These are phyloP conservation scores for Eolophus roseicapilla DNA, from an alignment of 2,113 vertebrate species.

Conservation along the genomic window DNA sequence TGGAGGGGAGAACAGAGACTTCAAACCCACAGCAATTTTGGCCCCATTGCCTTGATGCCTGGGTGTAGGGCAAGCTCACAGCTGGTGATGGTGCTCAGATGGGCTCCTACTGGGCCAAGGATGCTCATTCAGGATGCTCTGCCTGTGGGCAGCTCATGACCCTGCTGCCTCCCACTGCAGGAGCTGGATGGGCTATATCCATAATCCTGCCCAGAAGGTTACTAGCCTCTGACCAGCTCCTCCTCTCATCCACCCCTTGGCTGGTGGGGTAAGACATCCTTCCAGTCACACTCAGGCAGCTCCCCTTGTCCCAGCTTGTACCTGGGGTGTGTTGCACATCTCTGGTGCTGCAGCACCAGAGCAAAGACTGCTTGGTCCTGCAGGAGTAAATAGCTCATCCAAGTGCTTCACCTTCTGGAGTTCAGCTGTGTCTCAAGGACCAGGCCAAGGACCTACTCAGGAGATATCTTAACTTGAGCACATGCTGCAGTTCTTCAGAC, in stretches of 20 bases:
- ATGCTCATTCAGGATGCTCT: not conserved
- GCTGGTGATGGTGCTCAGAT: not conserved
- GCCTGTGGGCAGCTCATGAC: not conserved
- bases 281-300: not conserved
- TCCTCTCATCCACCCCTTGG: not conserved
- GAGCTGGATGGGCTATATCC: not conserved
- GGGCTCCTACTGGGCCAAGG: not conserved
- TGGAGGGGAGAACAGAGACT: not conserved
- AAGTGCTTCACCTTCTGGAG: not conserved
- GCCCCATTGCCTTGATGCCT: not conserved
- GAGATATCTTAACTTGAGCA: not conserved
- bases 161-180: not conserved
- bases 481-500: not conserved
- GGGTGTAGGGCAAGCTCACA: not conserved
- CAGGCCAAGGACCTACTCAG: not conserved
- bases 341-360: not conserved
- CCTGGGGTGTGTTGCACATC: not conserved
- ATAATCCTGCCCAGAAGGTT: rapidly evolving
- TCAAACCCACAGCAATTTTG: not conserved
- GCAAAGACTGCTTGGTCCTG: not conserved
- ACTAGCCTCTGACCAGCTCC: not conserved
- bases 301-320: not conserved
- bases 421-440: not conserved
- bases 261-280: not conserved
- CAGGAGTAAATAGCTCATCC: not conserved